A percentile compares a stretch with the other conserved stretches of the same genome.
Evolutionary conservation across 2,888 invertebrate genomes (phyloP).

Genomic region (Sminthurides aquaticus): DNA sequence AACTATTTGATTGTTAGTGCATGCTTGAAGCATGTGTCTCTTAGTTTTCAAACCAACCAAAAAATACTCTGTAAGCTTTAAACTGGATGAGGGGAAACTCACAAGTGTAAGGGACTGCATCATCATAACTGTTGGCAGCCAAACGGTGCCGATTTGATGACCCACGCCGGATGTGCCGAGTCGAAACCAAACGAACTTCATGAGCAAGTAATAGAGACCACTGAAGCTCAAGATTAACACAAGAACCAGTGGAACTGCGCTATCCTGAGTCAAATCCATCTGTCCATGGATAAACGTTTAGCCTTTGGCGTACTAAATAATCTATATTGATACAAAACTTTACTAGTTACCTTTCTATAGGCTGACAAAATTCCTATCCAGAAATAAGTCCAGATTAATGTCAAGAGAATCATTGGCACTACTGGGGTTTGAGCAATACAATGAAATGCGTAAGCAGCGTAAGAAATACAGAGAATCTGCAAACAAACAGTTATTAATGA

Average conservation of each 20-base stretch:
- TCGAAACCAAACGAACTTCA: not conserved
- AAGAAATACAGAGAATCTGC: not conserved
- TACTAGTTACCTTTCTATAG: not conserved
- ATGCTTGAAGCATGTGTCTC: no score
- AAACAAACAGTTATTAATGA: no score
- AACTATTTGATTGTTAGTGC: no score
- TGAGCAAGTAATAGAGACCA: slow-evolving; percentile 2
- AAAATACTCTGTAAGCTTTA: not conserved
- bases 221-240: slow-evolving; percentile 14
- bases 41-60: no score
- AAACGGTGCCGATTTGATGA: slow-evolving; percentile 11
- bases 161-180: not conserved
- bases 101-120: slow-evolving; percentile 5
- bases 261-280: slow-evolving; percentile 20
- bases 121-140: slow-evolving; percentile 23
- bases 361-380: not conserved
- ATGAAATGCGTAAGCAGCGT: not conserved
- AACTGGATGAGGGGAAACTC: no score
- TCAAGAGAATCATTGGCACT: not conserved
- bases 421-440: not conserved
- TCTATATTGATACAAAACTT: no score
- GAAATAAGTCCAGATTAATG: not conserved
- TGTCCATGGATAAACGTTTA: not conserved
- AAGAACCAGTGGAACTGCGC: slow-evolving; percentile 11
- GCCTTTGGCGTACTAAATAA: no score